Base-by-base conservation (phyloP, 2,888 invertebrate species). In the Zygothrica quintamaculata region DNA sequence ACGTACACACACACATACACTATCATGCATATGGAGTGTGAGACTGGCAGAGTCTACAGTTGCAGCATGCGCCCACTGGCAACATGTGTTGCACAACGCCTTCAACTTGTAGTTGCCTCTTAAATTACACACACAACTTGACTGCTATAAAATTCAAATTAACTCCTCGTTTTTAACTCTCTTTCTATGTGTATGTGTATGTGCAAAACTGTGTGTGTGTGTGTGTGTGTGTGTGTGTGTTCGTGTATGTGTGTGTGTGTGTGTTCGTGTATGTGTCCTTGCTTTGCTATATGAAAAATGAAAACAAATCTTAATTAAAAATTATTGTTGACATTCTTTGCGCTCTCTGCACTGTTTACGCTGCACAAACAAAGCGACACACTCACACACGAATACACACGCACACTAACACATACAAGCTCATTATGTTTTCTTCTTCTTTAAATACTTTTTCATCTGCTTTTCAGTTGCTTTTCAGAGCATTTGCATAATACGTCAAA, bases 281-380 rank as follows among this genome's bases (percentile, higher is more conserved):
- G 51, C 34, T 47, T 46, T 47, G 51, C 53, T 78, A 85, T 62
- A 79, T 72, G 67, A 74, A 72, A 77, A 73, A 75, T 64, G 80
- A 84, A 79, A 71, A 85, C 73, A 80, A 86, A 74, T 84, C 85
- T 84, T 84, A 87, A 84, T 84, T 84, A 87, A 87, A 84, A 84
- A 84, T 84, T 74, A 87, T 78, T 84, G 87, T 84, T 84, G 87
- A 84, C 87, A 78, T 65, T 84, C 42, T 58, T 65, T 62, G 62
- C 61, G 62, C 66, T 65, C 44, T 50, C 34, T 56, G 60, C 58
- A 47, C 51, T 46, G 31, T 61, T 42, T 37, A 5, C 1, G 18
- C 37, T 13, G n/a, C n/a, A n/a, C n/a, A n/a, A n/a, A n/a, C n/a
- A n/a, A n/a, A n/a, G n/a, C n/a, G n/a, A n/a, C n/a, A n/a, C n/a